phyloP scores from a whole-genome alignment of 2,113 vertebrate species.

The Festucalex cinctus region DNA sequence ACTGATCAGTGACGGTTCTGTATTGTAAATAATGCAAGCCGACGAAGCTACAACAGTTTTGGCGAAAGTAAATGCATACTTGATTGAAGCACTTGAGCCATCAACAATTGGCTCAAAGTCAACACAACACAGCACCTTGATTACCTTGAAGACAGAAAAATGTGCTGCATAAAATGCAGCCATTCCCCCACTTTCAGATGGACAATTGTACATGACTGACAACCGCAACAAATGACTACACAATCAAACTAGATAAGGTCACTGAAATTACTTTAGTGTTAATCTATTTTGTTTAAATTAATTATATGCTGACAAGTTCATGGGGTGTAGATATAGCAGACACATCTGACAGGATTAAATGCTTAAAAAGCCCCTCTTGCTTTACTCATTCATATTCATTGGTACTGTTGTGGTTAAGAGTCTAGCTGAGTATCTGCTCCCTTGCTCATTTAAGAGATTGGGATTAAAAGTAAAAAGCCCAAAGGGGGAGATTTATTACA shows the following conservation, averaged over 20 bases:
- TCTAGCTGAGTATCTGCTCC: conserved; percentile 16
- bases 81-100: background rate
- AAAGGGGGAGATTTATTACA: conserved; percentile 34
- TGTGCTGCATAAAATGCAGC: background rate
- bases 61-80: too few relatives aligned
- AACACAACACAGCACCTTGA: background rate
- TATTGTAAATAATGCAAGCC: too few relatives aligned
- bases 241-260: background rate
- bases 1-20: too few relatives aligned
- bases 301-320: background rate
- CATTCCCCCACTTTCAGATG: background rate
- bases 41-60: too few relatives aligned
- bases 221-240: background rate
- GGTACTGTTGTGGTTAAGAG: conserved; percentile 17
- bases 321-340: background rate
- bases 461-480: conserved; percentile 30
- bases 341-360: conserved; percentile 16
- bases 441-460: conserved; percentile 13
- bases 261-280: background rate
- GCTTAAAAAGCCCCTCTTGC: conserved; percentile 24
- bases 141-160: background rate
- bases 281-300: background rate
- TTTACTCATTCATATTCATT: conserved; percentile 22
- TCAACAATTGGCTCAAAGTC: too few relatives aligned
- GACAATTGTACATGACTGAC: background rate